A percentile compares a stretch with the other conserved stretches of the same genome.
Evolutionary conservation across 2,113 vertebrate genomes (phyloP).

Genomic region (Pterocles gutturalis): DNA sequence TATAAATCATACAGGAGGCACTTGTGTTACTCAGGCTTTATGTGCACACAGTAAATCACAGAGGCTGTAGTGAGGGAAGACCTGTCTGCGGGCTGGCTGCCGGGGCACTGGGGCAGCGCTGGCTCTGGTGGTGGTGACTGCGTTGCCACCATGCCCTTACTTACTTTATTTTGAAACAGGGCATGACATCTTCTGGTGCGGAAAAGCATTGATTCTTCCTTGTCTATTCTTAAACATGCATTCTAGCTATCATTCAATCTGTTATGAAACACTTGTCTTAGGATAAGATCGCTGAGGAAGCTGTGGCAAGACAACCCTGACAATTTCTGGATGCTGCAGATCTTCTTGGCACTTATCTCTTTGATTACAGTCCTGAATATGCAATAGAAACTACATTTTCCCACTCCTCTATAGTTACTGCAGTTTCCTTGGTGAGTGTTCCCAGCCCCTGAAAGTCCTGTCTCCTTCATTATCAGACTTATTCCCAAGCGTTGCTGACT

Average conservation of each 20-base stretch:
- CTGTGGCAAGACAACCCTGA: conserved; percentile 38
- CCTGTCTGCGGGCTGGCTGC: neutral
- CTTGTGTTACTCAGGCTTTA: neutral
- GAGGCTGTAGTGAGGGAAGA: neutral
- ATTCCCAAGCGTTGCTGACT: neutral
- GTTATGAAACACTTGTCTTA: conserved; percentile 31
- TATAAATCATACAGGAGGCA: conserved; percentile 16
- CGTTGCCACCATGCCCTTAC: neutral
- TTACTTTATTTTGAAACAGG: neutral
- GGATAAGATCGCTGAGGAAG: conserved; percentile 50
- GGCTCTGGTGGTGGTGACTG: neutral
- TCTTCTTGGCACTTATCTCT: conserved; percentile 32
- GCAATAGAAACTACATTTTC: conserved; percentile 42
- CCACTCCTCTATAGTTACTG: neutral
- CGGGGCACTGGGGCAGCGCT: neutral
- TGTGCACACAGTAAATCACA: neutral
- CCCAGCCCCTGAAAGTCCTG: conserved; percentile 17
- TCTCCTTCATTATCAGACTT: neutral
- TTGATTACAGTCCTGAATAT: conserved; percentile 38
- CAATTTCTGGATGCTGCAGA: conserved; percentile 41
- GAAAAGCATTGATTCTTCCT: neutral
- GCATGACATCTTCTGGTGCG: neutral
- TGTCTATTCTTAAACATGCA: neutral
- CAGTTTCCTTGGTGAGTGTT: neutral
- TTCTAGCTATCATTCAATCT: neutral